Evolutionary conservation across 2,888 invertebrate genomes (phyloP).

Genomic region (Tholera decimalis): DNA sequence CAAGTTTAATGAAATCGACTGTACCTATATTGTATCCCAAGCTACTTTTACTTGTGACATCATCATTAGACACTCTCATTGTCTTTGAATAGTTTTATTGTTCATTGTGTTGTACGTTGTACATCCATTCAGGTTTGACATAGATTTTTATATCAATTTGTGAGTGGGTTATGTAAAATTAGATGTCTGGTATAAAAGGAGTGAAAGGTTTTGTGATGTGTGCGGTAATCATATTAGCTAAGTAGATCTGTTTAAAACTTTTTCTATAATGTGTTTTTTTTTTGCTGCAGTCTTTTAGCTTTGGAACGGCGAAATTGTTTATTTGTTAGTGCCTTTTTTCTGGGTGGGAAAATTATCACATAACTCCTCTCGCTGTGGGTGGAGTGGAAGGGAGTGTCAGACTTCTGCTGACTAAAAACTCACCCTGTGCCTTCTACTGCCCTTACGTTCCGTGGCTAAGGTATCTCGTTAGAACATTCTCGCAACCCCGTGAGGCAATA

Average conservation of each 20-base stretch:
- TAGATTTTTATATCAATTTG: conserved; percentile 40
- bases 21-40: conserved; percentile 5
- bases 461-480: too few relatives aligned
- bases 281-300: background rate
- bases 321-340: too few relatives aligned
- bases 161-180: conserved; percentile 48
- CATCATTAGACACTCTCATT: conserved; percentile 54
- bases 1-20: background rate
- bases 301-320: background rate
- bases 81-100: conserved; percentile 50
- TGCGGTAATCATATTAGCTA: conserved; percentile 4
- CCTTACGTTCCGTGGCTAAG: too few relatives aligned
- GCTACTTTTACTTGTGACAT: conserved; percentile 61
- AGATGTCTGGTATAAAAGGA: background rate
- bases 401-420: too few relatives aligned
- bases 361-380: too few relatives aligned
- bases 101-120: conserved; percentile 50
- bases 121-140: conserved; percentile 51
- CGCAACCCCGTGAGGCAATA: too few relatives aligned
- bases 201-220: conserved; percentile 24
- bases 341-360: background rate
- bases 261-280: background rate
- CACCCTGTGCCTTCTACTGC: too few relatives aligned
- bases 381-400: too few relatives aligned
- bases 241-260: background rate